A percentile compares a stretch with the other conserved stretches of the same genome.
Conservation (phyloP, 2,113 vertebrate genomes). For the Corvus moneduloides region DNA sequence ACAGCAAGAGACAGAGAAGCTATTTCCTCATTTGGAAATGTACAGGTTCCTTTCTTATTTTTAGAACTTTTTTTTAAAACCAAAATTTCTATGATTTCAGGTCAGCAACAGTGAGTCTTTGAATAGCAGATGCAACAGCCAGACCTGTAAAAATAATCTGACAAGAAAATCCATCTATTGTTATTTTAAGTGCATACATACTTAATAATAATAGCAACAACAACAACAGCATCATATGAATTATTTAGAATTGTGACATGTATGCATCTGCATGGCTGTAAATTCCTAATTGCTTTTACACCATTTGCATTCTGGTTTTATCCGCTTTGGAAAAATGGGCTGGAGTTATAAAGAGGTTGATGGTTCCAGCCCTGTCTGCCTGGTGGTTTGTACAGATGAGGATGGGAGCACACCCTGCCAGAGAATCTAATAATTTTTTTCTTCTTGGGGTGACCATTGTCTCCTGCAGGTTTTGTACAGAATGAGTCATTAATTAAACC, state of each 20-base stretch:
- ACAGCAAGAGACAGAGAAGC: neutral
- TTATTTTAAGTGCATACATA: neutral
- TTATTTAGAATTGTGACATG: neutral
- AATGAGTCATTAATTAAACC: constrained; percentile 75
- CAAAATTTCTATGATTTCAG: neutral
- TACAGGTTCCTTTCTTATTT: neutral
- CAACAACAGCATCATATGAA: neutral
- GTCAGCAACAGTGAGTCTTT: neutral
- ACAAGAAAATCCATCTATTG: neutral
- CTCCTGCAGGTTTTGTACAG: constrained; percentile 58
- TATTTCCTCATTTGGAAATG: neutral
- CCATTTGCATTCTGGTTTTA: neutral
- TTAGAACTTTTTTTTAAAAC: neutral
- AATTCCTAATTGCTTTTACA: neutral
- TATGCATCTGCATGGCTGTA: neutral
- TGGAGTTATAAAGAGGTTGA: neutral
- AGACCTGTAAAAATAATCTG: neutral
- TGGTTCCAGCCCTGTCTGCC: neutral
- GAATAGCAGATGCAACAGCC: neutral
- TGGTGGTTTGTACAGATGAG: constrained; percentile 13
- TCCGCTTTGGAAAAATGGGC: neutral
- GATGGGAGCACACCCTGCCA: constrained; percentile 26
- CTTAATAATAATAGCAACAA: neutral
- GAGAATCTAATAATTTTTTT: constrained; percentile 66
- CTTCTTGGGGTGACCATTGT: constrained; percentile 72